Percentiles rank a stretch among this genome's conserved stretches.
Evolutionary conservation across 30 jellyfish, hydroid and myxozoan genomes (phyloP).

Genomic region (Pseudorhiza aurosa): DNA sequence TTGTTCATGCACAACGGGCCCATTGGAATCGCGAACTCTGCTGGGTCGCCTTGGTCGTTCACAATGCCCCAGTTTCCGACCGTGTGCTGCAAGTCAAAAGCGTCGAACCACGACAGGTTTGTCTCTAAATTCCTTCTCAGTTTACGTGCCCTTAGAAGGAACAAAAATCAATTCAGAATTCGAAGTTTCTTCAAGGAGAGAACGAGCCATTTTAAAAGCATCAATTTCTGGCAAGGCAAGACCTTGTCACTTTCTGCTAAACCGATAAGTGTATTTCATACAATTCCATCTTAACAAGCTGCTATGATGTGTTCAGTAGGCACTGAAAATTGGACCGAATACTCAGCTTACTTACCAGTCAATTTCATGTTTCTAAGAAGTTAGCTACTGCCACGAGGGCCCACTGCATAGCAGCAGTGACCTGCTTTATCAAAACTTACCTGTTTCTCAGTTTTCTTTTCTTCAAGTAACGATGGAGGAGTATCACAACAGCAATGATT

Average conservation of each 20-base stretch:
- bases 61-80: conserved; percentile 29
- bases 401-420: background rate
- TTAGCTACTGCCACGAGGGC: too few relatives aligned
- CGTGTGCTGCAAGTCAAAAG: conserved; percentile 61
- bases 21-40: conserved; percentile 73
- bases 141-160: conserved; percentile 43
- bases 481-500: background rate
- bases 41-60: conserved; percentile 61
- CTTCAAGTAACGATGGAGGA: background rate
- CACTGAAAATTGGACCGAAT: too few relatives aligned
- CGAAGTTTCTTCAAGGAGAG: too few relatives aligned
- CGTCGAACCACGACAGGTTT: conserved; percentile 62
- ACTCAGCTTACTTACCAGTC: too few relatives aligned
- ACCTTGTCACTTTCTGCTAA: too few relatives aligned
- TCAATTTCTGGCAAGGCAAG: too few relatives aligned
- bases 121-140: conserved; percentile 41
- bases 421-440: background rate
- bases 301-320: too few relatives aligned
- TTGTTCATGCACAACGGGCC: conserved; percentile 62
- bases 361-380: too few relatives aligned
- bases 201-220: too few relatives aligned
- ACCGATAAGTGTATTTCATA: too few relatives aligned
- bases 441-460: background rate
- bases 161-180: too few relatives aligned
- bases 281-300: too few relatives aligned